Conservation (phyloP, 2,888 invertebrate genomes). For the Microctonus aethiopoides region DNA sequence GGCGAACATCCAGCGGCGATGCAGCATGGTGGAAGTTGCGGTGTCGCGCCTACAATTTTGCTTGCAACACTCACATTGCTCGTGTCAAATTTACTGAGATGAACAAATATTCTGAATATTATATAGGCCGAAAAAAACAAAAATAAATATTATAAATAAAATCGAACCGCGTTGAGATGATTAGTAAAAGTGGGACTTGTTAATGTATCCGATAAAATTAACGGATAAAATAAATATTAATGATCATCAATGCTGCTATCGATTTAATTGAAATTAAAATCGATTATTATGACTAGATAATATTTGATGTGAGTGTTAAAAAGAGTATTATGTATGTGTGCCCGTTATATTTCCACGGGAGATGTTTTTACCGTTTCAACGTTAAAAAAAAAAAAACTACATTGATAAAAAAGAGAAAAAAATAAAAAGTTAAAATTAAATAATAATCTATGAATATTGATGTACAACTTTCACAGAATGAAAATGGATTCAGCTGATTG, state of each 20-base stretch:
- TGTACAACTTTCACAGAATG: not conserved
- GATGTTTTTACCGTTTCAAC: conserved; percentile 16
- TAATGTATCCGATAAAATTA: not conserved
- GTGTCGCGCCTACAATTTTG: conserved; percentile 57
- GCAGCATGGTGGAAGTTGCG: conserved; percentile 71
- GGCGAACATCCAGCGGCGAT: conserved; percentile 89
- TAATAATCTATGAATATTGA: not conserved
- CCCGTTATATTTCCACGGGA: conserved; percentile 24
- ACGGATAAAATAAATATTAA: not conserved
- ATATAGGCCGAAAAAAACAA: conserved; percentile 40
- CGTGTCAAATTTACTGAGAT: conserved; percentile 62
- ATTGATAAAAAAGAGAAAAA: not conserved
- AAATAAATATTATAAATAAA: conserved; percentile 8
- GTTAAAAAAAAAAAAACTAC: no score
- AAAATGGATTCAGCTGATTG: not conserved
- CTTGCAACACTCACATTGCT: conserved; percentile 57
- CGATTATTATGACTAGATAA: conserved; percentile 1
- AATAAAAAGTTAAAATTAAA: not conserved
- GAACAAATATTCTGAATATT: conserved; percentile 52
- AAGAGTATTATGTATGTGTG: not conserved
- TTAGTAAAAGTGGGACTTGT: not conserved
- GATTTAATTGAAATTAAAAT: conserved; percentile 1
- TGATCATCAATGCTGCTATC: not conserved
- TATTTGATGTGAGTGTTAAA: conserved; percentile 5
- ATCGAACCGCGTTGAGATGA: not conserved